These are phyloP conservation scores for Glyphotaelius pellucidus DNA, from an alignment of 2,888 invertebrate genomes.

Conservation along the genomic window DNA sequence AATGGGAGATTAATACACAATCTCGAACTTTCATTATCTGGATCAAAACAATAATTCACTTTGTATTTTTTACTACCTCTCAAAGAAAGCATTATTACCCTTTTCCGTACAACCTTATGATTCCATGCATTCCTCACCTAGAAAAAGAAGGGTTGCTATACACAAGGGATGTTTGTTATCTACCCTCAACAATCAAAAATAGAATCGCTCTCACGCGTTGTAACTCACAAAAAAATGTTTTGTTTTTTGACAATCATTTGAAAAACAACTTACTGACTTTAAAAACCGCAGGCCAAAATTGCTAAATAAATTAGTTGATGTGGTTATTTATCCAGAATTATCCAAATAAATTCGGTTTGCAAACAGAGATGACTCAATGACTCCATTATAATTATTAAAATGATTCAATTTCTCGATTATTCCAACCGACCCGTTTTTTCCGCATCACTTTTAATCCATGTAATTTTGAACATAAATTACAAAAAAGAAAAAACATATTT, in stretches of 20 bases:
- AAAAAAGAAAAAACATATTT: not conserved
- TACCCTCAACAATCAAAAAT: not conserved
- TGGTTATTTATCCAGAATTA: not conserved
- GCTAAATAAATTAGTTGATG: not conserved
- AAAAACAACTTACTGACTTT: not conserved
- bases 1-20: not conserved
- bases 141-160: not conserved
- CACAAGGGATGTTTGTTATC: not conserved
- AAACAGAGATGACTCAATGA: not conserved
- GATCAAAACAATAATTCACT: not conserved
- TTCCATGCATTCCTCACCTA: not conserved
- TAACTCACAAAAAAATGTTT: not conserved
- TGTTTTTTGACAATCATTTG: not conserved
- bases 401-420: not conserved
- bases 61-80: not conserved
- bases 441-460: not conserved
- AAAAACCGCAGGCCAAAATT: not conserved
- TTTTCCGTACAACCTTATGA: not conserved
- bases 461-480: not conserved
- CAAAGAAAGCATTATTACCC: not conserved
- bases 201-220: not conserved
- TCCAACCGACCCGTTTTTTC: not conserved
- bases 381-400: not conserved
- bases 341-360: not conserved
- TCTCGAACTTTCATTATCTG: not conserved